Evolutionary conservation across 2,113 vertebrate genomes (phyloP).

Genomic region (Osmerus eperlanus): DNA sequence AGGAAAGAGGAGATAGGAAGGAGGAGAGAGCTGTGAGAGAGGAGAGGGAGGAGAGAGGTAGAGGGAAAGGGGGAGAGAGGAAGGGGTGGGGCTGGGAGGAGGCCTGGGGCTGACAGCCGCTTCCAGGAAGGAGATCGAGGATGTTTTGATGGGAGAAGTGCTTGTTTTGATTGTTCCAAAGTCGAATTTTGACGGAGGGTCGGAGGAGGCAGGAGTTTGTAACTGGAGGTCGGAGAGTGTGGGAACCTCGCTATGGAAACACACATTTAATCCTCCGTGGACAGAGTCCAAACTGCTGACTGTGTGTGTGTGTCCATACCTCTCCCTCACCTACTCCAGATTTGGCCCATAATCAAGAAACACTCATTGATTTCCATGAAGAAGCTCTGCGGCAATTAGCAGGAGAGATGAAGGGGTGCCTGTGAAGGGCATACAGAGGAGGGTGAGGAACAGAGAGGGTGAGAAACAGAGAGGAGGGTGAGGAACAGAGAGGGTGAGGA

Average conservation of each 20-base stretch:
- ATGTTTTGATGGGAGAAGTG: not conserved
- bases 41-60: too few relatives aligned
- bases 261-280: constrained; percentile 36
- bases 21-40: too few relatives aligned
- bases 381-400: constrained; percentile 51
- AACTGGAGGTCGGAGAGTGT: constrained; percentile 12
- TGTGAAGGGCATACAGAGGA: too few relatives aligned
- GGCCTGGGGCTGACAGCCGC: not conserved
- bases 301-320: constrained; percentile 29
- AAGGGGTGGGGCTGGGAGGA: not conserved
- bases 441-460: not conserved
- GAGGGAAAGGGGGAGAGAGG: not conserved
- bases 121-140: too few relatives aligned
- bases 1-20: too few relatives aligned
- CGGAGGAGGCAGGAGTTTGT: not conserved
- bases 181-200: constrained; percentile 9
- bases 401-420: constrained; percentile 8
- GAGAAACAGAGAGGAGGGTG: too few relatives aligned
- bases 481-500: too few relatives aligned
- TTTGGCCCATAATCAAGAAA: constrained; percentile 48
- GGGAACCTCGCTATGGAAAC: constrained; percentile 25
- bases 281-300: constrained; percentile 28
- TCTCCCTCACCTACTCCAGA: constrained; percentile 33
- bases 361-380: constrained; percentile 53
- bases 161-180: constrained; percentile 20